Conservation (phyloP, 92 coral and sea anemone genomes). For the Epizoanthus illoricatus region DNA sequence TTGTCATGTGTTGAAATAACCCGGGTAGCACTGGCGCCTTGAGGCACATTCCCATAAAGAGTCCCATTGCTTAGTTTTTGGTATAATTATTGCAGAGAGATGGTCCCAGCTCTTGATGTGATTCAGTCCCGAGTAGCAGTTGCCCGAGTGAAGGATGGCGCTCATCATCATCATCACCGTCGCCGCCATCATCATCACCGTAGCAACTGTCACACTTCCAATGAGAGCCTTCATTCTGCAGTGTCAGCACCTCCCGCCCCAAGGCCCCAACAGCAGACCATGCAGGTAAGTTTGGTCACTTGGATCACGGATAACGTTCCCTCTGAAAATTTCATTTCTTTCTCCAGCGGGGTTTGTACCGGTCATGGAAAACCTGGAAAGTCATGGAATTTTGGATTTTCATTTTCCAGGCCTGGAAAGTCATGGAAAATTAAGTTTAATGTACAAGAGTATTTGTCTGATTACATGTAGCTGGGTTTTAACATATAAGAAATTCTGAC, state of each 20-base stretch:
- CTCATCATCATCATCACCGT: conserved; percentile 62
- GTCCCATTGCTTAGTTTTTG: background rate
- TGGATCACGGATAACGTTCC: too few relatives aligned
- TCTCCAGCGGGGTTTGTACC: too few relatives aligned
- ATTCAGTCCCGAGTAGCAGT: conserved; percentile 85
- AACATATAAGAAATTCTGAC: too few relatives aligned
- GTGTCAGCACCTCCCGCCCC: conserved; percentile 79
- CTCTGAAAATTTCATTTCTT: too few relatives aligned
- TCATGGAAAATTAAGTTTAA: too few relatives aligned
- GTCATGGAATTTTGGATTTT: too few relatives aligned
- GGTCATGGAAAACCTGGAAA: too few relatives aligned
- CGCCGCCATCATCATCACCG: conserved; percentile 86
- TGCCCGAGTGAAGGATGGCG: conserved; percentile 79
- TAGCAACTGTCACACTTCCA: conserved; percentile 63
- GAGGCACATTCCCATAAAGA: background rate
- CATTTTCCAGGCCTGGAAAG: too few relatives aligned
- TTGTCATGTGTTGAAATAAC: too few relatives aligned
- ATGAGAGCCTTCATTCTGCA: conserved; percentile 80
- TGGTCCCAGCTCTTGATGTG: conserved; percentile 85
- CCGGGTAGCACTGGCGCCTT: too few relatives aligned
- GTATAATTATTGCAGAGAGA: conserved; percentile 41
- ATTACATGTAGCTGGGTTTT: too few relatives aligned
- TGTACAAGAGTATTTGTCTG: too few relatives aligned
- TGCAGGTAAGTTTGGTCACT: conserved; percentile 13
- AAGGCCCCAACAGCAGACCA: conserved; percentile 28